A percentile compares a stretch with the other conserved stretches of the same genome.
These are phyloP conservation scores for Acronicta aceris DNA, from an alignment of 2,888 invertebrate species.

Conservation along the genomic window DNA sequence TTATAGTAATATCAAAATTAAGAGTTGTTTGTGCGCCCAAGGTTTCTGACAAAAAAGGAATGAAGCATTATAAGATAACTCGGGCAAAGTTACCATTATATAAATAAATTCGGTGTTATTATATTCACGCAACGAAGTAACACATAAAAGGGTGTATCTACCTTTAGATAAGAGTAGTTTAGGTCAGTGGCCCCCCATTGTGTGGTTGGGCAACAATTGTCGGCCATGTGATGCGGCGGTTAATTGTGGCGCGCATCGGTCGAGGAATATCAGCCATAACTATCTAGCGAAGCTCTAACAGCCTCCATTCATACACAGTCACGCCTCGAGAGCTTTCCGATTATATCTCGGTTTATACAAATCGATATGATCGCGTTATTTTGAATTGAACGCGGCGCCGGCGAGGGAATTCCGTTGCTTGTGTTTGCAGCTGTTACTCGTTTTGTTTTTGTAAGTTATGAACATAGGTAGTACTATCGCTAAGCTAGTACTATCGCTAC, in stretches of 20 bases:
- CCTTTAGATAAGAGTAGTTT: constrained; percentile 55
- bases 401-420: constrained; percentile 46
- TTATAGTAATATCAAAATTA: no score
- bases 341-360: constrained; percentile 60
- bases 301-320: constrained; percentile 77
- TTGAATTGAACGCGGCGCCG: constrained; percentile 46
- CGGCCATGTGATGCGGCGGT: constrained; percentile 60
- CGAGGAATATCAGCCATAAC: constrained; percentile 58
- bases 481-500: background rate
- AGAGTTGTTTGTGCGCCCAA: no score
- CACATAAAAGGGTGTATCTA: constrained; percentile 49
- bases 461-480: background rate
- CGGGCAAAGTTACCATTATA: no score
- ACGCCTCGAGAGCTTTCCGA: constrained; percentile 73
- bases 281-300: constrained; percentile 67
- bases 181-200: constrained; percentile 72
- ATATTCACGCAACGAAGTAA: constrained; percentile 40
- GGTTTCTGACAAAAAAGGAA: no score
- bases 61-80: no score
- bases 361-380: constrained; percentile 61
- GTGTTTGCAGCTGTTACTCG: constrained; percentile 9
- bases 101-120: constrained; percentile 25
- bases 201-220: constrained; percentile 63
- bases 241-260: constrained; percentile 62
- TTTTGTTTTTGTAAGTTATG: constrained; percentile 34